phyloP scores from a whole-genome alignment of 2,888 invertebrate species.

The Noctua comes region DNA sequence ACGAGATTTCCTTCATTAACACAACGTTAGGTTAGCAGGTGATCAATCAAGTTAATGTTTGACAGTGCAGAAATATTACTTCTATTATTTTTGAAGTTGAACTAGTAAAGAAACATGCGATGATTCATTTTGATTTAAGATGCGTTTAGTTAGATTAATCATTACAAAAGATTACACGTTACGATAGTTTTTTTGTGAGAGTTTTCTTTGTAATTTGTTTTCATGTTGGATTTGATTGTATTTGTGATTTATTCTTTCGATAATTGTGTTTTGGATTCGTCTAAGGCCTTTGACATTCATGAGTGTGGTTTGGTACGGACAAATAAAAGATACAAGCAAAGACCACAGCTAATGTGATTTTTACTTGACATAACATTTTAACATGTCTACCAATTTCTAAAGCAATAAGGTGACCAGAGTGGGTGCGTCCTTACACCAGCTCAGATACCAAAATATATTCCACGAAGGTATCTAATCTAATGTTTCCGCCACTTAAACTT shows the following conservation, averaged over 20 bases:
- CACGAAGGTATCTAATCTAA: constrained; percentile 1
- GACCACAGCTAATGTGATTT: not conserved
- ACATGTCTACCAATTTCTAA: too few species aligned
- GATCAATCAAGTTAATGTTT: constrained; percentile 49
- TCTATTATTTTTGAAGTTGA: constrained; percentile 14
- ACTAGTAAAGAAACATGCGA: constrained; percentile 19
- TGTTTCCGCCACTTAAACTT: constrained; percentile 24
- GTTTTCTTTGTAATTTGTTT: constrained; percentile 20
- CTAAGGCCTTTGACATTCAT: constrained; percentile 23
- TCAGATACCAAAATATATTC: not conserved
- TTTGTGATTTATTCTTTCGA: not conserved
- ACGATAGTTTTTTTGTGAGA: constrained; percentile 1
- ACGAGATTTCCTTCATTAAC: constrained; percentile 18
- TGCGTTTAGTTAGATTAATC: constrained; percentile 29
- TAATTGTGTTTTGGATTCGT: not conserved
- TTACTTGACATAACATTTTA: not conserved
- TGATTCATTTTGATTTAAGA: constrained; percentile 48
- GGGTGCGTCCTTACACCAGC: not conserved
- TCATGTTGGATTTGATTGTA: not conserved
- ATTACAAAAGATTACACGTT: constrained; percentile 30
- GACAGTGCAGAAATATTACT: constrained; percentile 48
- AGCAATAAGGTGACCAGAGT: too few species aligned
- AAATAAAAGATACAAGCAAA: not conserved
- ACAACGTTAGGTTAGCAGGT: constrained; percentile 26
- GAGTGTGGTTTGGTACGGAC: not conserved